Base-by-base conservation (phyloP, 1,140 invertebrate genomes). In the Aphelenchoides besseyi region DNA sequence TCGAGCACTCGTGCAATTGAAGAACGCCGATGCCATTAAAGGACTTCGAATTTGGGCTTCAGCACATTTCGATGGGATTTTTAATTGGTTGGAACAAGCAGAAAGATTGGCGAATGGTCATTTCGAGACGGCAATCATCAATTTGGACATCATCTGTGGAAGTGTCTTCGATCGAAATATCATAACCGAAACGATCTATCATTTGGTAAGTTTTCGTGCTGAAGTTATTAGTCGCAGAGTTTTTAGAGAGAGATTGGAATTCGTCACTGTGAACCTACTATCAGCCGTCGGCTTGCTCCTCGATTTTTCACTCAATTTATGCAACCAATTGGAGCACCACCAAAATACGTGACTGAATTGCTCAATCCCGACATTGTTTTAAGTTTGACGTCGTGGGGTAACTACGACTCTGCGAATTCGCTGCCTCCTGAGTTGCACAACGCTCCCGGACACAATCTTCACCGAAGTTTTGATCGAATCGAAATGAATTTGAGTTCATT, bases 301-400 rank as follows among this genome's bases (percentile, higher is more conserved):
- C 16, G 5, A 23, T 59, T 59, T 23, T 59, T 8, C 55, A 8
- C 55, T 28, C 55, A 59, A 23, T 59, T 59, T 23, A 59, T 59
- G 55, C 5, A 12, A 33, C 55, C 55, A 33, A 33, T 59, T 33
- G 55, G 55, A 5, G 55, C 55, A 8, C 55, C 55, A 23, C 55
- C 55, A 12, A 59, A 8, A 23, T 59, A 8, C 55, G 16, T 5
- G 5, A 59, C 55, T 8, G 55, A 59, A 8, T 23, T 59, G 55
- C 18, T 59, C 5, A 59, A 59, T 23, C 5, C 55, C 12, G 5
- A 5, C 18, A 23, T 59, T 33, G 55, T 59, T 8, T 33, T 59
- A 12, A 23, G 12, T 5, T 23, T 59, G 12, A 8, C 55, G 5
- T 59, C 55, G 5, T 59, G 55, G 55, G 16, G 12, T 28, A 5